Percentiles rank a stretch among this genome's conserved stretches.
phyloP scores from a whole-genome alignment of 2,113 vertebrate genomes.

The Platycercus adscitus region DNA sequence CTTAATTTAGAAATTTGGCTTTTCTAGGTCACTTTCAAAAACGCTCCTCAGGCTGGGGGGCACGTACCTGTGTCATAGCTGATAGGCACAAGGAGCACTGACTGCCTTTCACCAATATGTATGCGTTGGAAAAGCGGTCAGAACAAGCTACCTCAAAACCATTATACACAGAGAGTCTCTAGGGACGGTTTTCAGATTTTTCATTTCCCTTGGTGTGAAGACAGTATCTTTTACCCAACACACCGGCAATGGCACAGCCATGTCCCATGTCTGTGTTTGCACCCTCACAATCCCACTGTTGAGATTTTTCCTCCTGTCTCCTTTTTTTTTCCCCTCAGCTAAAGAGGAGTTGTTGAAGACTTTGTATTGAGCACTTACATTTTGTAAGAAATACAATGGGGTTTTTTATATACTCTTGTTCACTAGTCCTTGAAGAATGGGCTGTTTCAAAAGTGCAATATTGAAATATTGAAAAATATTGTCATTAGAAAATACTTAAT shows the following conservation, averaged over 20 bases:
- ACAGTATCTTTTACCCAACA: neutral
- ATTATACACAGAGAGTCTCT: neutral
- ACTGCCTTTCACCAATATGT: neutral
- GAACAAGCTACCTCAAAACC: neutral
- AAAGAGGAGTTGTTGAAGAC: neutral
- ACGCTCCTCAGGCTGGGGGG: neutral
- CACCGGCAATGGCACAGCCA: neutral
- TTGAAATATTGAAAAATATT: neutral
- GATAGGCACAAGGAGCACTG: constrained; percentile 47
- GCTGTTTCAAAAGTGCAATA: neutral
- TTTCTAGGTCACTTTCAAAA: constrained; percentile 49
- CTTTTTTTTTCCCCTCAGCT: neutral
- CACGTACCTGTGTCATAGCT: constrained; percentile 1
- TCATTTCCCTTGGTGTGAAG: neutral
- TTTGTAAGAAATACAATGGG: neutral
- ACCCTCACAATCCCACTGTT: neutral
- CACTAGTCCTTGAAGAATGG: constrained; percentile 41
- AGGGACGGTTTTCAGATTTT: neutral
- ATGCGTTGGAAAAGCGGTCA: neutral
- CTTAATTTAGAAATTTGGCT: constrained; percentile 48
- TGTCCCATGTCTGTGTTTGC: neutral
- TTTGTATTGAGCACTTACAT: neutral
- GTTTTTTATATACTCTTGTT: neutral
- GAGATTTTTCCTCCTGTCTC: neutral
- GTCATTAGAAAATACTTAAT: neutral